Evolutionary conservation across 2,113 vertebrate genomes (phyloP).

Genomic region (Anolis carolinensis): DNA sequence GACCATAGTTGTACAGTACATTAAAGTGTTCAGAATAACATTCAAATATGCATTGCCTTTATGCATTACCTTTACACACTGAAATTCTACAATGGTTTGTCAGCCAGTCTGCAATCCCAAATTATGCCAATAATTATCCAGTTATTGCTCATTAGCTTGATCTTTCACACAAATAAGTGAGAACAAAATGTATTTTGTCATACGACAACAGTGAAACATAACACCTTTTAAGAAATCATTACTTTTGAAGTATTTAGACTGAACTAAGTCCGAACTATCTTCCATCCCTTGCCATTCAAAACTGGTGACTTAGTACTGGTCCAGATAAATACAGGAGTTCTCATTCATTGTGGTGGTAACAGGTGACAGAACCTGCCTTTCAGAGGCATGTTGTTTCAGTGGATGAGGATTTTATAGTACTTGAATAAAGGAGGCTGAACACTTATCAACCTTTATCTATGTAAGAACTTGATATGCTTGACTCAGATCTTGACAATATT

Average conservation of each 20-base stretch:
- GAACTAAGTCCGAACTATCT: background rate
- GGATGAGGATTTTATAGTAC: background rate
- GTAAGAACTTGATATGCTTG: background rate
- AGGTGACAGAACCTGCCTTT: background rate
- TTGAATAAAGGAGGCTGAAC: background rate
- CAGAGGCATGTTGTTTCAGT: background rate
- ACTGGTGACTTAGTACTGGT: background rate
- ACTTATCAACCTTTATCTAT: background rate
- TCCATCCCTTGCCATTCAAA: background rate
- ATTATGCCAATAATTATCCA: background rate
- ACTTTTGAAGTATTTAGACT: background rate
- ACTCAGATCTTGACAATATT: background rate
- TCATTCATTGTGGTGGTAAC: constrained; percentile 2
- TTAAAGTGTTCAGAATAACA: no score
- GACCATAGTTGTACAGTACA: no score
- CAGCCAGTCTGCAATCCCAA: background rate
- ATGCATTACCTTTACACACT: no score
- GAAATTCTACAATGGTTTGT: no score
- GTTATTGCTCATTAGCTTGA: background rate
- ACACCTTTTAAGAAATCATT: background rate
- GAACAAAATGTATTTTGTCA: no score
- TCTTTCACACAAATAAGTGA: background rate
- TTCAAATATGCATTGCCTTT: no score
- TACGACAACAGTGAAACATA: background rate
- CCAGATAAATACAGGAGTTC: background rate